A percentile compares a stretch with the other conserved stretches of the same genome.
Conservation (phyloP, 2,113 vertebrate species). For the Odocoileus hemionus region DNA sequence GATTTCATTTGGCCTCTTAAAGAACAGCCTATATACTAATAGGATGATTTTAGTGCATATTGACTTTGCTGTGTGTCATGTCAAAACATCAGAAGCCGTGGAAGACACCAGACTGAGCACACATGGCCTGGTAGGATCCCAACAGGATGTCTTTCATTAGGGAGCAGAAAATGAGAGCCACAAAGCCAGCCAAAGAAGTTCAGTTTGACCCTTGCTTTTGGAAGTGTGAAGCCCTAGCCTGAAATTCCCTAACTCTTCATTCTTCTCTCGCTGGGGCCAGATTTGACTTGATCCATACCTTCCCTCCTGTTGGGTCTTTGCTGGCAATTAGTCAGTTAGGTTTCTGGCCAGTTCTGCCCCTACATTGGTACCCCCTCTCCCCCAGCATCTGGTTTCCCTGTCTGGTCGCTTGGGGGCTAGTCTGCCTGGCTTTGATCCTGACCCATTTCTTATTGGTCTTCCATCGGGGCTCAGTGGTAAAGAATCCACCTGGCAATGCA, state of each 20-base stretch:
- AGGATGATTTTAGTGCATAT: background rate
- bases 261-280: background rate
- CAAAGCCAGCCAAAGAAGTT: background rate
- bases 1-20: background rate
- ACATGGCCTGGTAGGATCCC: background rate
- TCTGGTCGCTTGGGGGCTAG: background rate
- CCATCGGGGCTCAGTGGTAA: background rate
- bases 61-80: background rate
- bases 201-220: fast-evolving
- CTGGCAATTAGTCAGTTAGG: background rate
- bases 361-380: fast-evolving
- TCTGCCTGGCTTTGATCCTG: background rate
- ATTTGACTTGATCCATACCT: background rate
- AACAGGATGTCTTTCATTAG: background rate
- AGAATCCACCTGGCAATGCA: background rate
- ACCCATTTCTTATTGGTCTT: background rate
- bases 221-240: background rate
- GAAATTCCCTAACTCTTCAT: background rate
- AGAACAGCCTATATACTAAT: background rate
- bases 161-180: background rate
- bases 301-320: background rate
- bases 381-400: background rate
- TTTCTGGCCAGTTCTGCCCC: background rate
- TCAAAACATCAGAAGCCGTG: background rate
- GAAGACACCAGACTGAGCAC: background rate